A percentile compares a stretch with the other conserved stretches of the same genome.
Conservation (phyloP, 2,797 vertebrate genomes). For the Chaenodraco wilsoni region DNA sequence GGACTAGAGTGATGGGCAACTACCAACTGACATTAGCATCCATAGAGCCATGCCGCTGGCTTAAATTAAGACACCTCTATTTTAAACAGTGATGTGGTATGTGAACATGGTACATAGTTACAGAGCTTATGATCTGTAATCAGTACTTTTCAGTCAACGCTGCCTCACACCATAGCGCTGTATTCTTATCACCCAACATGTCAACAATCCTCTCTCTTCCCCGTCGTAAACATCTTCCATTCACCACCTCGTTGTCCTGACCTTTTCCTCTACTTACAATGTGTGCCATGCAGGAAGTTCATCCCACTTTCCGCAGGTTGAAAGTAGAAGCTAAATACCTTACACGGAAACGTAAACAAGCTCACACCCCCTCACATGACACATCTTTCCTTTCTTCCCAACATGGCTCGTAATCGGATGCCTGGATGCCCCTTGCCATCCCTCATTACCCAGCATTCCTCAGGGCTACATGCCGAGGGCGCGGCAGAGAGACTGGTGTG, state of each 20-base stretch:
- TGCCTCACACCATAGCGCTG: background rate
- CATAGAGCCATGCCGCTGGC: background rate
- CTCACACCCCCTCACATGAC: conserved; percentile 57
- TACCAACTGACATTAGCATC: background rate
- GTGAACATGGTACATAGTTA: background rate
- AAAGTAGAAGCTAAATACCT: conserved; percentile 58
- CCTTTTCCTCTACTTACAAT: conserved; percentile 52
- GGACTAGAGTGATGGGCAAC: background rate
- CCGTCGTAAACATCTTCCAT: conserved; percentile 42
- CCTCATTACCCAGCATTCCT: conserved; percentile 83
- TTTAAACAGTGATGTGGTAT: background rate
- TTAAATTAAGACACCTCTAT: background rate
- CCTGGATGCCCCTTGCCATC: conserved; percentile 69
- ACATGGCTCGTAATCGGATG: conserved; percentile 72
- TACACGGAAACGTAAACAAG: conserved; percentile 65
- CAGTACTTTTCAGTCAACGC: background rate
- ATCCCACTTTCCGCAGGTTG: conserved; percentile 47
- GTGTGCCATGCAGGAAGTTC: conserved; percentile 36
- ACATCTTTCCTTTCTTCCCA: conserved; percentile 73
- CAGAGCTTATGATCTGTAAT: background rate
- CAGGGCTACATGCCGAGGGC: conserved; percentile 72
- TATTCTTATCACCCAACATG: conserved; percentile 34
- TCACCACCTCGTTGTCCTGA: conserved; percentile 30
- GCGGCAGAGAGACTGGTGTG: conserved; percentile 62
- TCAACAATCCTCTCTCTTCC: conserved; percentile 49